A percentile compares a stretch with the other conserved stretches of the same genome.
Evolutionary conservation across 2,797 vertebrate genomes (phyloP).

Genomic region (Chromis chromis): DNA sequence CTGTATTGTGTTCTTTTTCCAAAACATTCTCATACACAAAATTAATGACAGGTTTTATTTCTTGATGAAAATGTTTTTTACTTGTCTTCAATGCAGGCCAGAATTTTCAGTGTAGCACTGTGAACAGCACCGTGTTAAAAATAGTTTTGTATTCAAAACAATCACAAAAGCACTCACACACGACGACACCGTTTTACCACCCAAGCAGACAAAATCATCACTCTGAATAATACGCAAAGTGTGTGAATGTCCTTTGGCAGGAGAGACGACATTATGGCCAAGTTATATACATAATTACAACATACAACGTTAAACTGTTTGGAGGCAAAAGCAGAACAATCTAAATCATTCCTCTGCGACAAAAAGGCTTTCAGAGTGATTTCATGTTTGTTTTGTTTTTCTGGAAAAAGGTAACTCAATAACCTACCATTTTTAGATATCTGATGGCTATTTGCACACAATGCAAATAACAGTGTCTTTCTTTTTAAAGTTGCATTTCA

Average conservation of each 20-base stretch:
- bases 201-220: conserved; percentile 18
- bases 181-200: conserved; percentile 7
- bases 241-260: conserved; percentile 44
- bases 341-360: not conserved
- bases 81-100: conserved; percentile 7
- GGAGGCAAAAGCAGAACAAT: conserved; percentile 16
- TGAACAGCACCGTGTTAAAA: conserved; percentile 22
- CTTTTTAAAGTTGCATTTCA: conserved; percentile 23
- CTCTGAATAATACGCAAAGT: conserved; percentile 30
- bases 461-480: conserved; percentile 35
- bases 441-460: conserved; percentile 34
- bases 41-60: conserved; percentile 53
- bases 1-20: conserved; percentile 8
- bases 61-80: conserved; percentile 63
- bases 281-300: conserved; percentile 76
- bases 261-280: conserved; percentile 19
- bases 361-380: conserved; percentile 23
- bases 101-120: conserved; percentile 25
- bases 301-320: conserved; percentile 19
- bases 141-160: conserved; percentile 41
- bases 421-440: not conserved
- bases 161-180: conserved; percentile 42
- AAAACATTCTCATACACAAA: conserved; percentile 40
- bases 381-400: not conserved
- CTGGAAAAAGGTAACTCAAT: conserved; percentile 21